A percentile compares a stretch with the other conserved stretches of the same genome.
Conservation (phyloP, 2,113 vertebrate species). For the Pungitius pungitius region DNA sequence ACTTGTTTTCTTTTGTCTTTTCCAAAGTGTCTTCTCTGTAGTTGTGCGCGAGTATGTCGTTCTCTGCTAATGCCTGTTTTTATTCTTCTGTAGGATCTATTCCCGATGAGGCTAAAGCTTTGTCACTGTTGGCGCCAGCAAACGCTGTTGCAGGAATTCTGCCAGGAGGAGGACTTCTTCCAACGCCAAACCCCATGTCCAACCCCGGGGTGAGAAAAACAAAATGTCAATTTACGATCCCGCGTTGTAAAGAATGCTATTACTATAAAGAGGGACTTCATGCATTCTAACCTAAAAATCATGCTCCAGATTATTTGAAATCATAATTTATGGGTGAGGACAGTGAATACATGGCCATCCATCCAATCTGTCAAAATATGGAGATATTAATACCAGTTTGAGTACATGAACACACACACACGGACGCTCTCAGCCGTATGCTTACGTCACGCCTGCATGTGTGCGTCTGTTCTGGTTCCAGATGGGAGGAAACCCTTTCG, state of each 20-base stretch:
- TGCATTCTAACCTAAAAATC: background rate
- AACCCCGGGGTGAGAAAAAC: slow-evolving; percentile 86
- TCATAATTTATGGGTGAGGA: background rate
- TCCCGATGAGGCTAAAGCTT: slow-evolving; percentile 98
- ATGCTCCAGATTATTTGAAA: background rate
- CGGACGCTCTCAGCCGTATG: background rate
- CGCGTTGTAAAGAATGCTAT: background rate
- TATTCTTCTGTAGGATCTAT: slow-evolving; percentile 95
- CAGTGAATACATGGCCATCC: background rate
- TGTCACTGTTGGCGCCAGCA: slow-evolving; percentile 98
- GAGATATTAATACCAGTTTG: background rate
- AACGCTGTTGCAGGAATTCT: slow-evolving; percentile 98
- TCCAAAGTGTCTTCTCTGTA: slow-evolving; percentile 77
- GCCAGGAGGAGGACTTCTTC: slow-evolving; percentile 96
- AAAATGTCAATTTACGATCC: background rate
- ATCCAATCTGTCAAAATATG: background rate
- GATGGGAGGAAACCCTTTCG: slow-evolving; percentile 77
- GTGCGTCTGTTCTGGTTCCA: slow-evolving; percentile 26
- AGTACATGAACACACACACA: background rate
- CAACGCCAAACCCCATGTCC: slow-evolving; percentile 92
- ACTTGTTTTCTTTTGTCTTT: slow-evolving; percentile 48
- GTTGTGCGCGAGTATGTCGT: slow-evolving; percentile 64
- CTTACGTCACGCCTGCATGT: background rate
- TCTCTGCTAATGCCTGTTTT: slow-evolving; percentile 77
- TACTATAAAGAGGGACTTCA: accelerated